Percentiles rank a stretch among this genome's conserved stretches.
Conservation (phyloP, 2,888 invertebrate species). For the Ischnura elegans region DNA sequence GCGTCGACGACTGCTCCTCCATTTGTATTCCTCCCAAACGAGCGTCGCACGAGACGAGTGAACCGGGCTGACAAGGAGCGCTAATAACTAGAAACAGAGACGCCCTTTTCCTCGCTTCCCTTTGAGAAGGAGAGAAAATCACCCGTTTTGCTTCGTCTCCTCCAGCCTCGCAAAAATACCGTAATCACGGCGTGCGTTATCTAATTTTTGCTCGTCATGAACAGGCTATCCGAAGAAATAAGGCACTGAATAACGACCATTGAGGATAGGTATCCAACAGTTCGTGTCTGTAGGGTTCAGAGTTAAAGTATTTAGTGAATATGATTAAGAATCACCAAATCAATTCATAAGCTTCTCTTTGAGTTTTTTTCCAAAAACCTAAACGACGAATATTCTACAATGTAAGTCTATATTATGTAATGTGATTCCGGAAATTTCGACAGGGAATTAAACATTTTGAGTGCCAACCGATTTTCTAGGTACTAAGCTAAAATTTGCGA, state of each 20-base stretch:
- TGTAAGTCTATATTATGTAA: no score
- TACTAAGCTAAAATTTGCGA: no score
- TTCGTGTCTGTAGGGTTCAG: background rate
- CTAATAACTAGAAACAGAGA: slow-evolving; percentile 24
- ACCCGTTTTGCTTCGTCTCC: slow-evolving; percentile 6
- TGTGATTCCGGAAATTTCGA: no score
- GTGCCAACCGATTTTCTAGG: no score
- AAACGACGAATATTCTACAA: no score
- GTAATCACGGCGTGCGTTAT: slow-evolving; percentile 25
- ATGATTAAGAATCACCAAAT: no score
- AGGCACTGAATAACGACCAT: background rate
- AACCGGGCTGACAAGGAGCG: slow-evolving; percentile 7
- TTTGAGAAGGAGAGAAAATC: background rate
- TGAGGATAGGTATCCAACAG: background rate
- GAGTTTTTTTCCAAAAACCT: no score
- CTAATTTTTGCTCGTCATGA: slow-evolving; percentile 5
- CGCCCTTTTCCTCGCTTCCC: background rate
- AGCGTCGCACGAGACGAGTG: background rate
- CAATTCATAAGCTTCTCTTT: no score
- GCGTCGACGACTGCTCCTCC: background rate
- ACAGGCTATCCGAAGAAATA: background rate
- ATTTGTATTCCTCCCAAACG: slow-evolving; percentile 27
- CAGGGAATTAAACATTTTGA: no score
- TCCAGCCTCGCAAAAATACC: background rate
- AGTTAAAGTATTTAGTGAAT: background rate